Evolutionary conservation across 2,888 invertebrate species (phyloP).

Genomic region (Eilema griseolum): DNA sequence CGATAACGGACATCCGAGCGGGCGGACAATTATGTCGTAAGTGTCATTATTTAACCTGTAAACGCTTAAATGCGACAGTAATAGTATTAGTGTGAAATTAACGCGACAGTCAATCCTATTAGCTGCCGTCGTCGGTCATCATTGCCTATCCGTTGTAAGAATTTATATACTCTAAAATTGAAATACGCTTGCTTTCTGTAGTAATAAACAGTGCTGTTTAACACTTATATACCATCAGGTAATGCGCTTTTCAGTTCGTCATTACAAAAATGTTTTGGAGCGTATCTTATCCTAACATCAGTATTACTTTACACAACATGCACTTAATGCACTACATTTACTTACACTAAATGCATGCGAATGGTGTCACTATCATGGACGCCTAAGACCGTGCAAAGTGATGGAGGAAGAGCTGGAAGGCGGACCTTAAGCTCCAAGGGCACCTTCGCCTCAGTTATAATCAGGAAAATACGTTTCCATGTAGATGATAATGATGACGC

Average conservation of each 20-base stretch:
- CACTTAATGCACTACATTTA: too few relatives aligned
- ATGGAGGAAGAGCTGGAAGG: too few relatives aligned
- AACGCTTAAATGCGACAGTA: conserved; percentile 44
- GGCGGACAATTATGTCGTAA: background rate
- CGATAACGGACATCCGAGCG: too few relatives aligned
- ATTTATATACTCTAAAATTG: background rate
- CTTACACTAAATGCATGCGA: too few relatives aligned
- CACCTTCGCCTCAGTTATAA: too few relatives aligned
- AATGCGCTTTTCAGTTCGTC: too few relatives aligned
- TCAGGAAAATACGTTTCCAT: too few relatives aligned
- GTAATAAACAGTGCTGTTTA: background rate
- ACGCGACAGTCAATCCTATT: conserved; percentile 51
- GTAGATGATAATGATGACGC: too few relatives aligned
- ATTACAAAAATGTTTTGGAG: background rate
- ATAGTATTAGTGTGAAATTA: conserved; percentile 54
- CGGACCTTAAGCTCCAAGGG: too few relatives aligned
- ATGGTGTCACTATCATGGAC: too few relatives aligned
- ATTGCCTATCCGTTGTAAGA: conserved; percentile 35
- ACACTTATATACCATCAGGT: background rate
- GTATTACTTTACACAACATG: background rate
- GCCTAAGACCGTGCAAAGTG: too few relatives aligned
- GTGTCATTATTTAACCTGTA: conserved; percentile 35
- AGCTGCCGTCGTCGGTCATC: conserved; percentile 46
- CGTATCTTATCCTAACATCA: background rate
- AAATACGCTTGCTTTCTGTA: background rate